Evolutionary conservation across 1,140 invertebrate genomes (phyloP).

Genomic region (Ceratina australensis): DNA sequence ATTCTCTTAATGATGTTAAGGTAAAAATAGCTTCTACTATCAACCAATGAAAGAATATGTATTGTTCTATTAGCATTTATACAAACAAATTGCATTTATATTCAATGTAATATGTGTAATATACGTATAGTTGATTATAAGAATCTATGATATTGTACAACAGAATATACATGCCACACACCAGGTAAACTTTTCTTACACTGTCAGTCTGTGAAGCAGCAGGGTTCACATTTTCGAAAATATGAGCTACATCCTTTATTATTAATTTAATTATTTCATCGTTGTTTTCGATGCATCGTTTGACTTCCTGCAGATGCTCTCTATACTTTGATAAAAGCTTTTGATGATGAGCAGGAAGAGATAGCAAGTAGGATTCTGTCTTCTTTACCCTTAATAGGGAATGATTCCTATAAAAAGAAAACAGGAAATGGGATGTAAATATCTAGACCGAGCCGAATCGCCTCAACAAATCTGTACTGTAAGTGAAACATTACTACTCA

Average conservation of each 20-base stretch:
- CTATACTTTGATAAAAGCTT: conserved; percentile 87
- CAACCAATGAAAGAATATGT: background rate
- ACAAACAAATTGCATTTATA: background rate
- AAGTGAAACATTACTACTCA: background rate
- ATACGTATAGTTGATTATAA: background rate
- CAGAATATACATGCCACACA: conserved; percentile 52
- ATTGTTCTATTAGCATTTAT: too few species aligned
- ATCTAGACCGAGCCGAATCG: background rate
- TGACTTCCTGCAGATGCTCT: conserved; percentile 87
- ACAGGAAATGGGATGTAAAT: conserved; percentile 17
- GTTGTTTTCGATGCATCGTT: conserved; percentile 91
- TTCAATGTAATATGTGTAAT: background rate
- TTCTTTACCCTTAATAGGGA: conserved; percentile 84
- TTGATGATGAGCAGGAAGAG: conserved; percentile 88
- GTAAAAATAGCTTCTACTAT: background rate
- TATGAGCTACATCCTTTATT: conserved; percentile 88
- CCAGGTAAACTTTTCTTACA: conserved; percentile 74
- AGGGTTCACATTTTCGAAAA: conserved; percentile 90
- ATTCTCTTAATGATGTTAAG: background rate
- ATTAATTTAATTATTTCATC: conserved; percentile 91
- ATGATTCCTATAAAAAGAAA: conserved; percentile 79
- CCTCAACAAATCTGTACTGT: background rate
- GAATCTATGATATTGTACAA: conserved; percentile 11
- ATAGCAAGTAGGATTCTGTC: conserved; percentile 87
- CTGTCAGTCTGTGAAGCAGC: conserved; percentile 74